Evolutionary conservation across 2,888 invertebrate genomes (phyloP).

Genomic region (Trypoxylon attenuatum): DNA sequence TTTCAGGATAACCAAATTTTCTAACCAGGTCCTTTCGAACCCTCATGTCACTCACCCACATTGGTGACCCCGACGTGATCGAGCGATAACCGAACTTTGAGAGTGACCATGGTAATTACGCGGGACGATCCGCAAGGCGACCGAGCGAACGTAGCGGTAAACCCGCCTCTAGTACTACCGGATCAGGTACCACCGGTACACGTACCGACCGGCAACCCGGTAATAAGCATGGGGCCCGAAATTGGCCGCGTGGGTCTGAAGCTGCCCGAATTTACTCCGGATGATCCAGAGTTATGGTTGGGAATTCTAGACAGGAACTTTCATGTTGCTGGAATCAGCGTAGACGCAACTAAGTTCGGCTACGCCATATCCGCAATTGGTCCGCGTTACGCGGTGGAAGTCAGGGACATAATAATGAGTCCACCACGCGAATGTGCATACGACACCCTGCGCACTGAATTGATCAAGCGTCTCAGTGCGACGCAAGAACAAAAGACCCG

Average conservation of each 20-base stretch:
- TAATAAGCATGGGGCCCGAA: background rate
- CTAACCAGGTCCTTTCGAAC: too few relatives aligned
- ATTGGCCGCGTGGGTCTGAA: background rate
- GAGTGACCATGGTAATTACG: too few relatives aligned
- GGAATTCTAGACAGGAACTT: slow-evolving; percentile 1
- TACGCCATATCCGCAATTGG: background rate
- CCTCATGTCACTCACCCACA: too few relatives aligned
- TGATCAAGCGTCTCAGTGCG: background rate
- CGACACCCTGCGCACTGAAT: background rate
- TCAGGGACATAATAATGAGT: background rate
- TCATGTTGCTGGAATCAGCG: background rate
- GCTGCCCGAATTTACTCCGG: background rate
- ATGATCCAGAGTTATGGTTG: slow-evolving; percentile 1
- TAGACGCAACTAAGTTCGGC: background rate
- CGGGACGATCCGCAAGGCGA: too few relatives aligned
- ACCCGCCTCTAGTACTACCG: too few relatives aligned
- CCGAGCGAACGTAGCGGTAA: too few relatives aligned
- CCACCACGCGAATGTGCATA: background rate
- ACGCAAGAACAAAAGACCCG: slow-evolving; percentile 8
- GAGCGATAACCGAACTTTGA: too few relatives aligned
- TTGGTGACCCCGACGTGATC: too few relatives aligned
- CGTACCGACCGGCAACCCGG: too few relatives aligned
- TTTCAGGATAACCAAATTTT: too few relatives aligned
- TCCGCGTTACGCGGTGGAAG: background rate
- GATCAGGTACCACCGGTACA: too few relatives aligned